Percentiles rank a stretch among this genome's conserved stretches.
Evolutionary conservation across 2,797 vertebrate genomes (phyloP).

Genomic region (Bucorvus abyssinicus): DNA sequence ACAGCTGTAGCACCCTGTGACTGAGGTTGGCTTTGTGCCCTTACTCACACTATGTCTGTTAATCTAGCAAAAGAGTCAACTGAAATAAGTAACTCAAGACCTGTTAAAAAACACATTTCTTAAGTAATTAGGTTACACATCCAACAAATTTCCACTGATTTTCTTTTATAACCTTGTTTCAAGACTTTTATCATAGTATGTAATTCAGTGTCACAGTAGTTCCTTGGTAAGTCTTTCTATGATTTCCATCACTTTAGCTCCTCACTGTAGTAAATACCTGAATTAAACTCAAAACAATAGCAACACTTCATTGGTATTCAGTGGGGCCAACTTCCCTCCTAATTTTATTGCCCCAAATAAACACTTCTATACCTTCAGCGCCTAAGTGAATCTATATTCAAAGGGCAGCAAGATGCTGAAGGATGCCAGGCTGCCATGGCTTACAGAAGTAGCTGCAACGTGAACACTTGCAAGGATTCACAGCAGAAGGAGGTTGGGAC

Average conservation of each 20-base stretch:
- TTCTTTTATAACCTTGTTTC: neutral
- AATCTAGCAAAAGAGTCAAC: neutral
- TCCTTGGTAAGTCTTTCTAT: neutral
- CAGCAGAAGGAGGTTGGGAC: neutral
- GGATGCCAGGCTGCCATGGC: neutral
- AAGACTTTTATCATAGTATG: neutral
- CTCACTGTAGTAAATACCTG: rapidly evolving
- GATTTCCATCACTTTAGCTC: neutral
- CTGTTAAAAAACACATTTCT: neutral
- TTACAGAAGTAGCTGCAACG: neutral
- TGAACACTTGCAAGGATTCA: neutral
- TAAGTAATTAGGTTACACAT: neutral
- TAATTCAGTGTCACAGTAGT: neutral
- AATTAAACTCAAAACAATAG: neutral
- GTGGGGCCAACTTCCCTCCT: neutral
- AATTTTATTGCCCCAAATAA: neutral
- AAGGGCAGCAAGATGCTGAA: neutral
- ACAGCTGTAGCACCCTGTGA: neutral
- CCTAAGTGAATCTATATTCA: neutral
- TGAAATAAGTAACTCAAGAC: neutral
- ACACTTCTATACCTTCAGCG: neutral
- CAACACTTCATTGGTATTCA: neutral
- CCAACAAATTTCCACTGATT: neutral
- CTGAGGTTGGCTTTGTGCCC: neutral
- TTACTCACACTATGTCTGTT: neutral